Conservation (phyloP, 2,113 vertebrate species). For the Oryzias curvinotus region DNA sequence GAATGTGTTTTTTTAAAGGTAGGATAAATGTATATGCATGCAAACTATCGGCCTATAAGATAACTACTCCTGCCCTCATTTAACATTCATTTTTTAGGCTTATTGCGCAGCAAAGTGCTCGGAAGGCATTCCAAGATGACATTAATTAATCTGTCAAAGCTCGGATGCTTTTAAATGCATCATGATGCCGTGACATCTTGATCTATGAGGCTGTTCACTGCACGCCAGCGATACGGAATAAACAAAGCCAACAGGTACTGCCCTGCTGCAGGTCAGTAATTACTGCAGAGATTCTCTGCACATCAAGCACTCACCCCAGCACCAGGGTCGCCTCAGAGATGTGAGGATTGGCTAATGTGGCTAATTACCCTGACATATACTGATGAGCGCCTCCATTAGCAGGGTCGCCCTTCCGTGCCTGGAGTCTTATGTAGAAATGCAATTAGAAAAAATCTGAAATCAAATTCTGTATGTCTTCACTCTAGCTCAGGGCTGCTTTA, state of each 20-base stretch:
- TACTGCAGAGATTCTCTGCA: constrained; percentile 44
- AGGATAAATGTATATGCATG: constrained; percentile 1
- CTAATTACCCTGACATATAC: constrained; percentile 75
- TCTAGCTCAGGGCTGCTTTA: constrained; percentile 17
- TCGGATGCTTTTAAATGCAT: constrained; percentile 41
- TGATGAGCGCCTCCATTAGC: constrained; percentile 76
- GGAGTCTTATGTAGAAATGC: constrained; percentile 51
- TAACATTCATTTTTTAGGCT: constrained; percentile 7
- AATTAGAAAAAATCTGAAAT: constrained; percentile 58
- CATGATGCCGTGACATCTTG: constrained; percentile 19
- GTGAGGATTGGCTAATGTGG: constrained; percentile 70
- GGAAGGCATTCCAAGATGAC: constrained; percentile 12
- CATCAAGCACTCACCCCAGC: constrained; percentile 54
- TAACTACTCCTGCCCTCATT: constrained; percentile 2
- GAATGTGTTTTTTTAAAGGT: not conserved
- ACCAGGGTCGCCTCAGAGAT: constrained; percentile 65
- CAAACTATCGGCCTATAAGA: constrained; percentile 15
- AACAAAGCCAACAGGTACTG: constrained; percentile 55
- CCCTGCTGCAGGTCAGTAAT: constrained; percentile 36
- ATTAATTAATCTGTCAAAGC: constrained; percentile 35
- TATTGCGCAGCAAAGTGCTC: constrained; percentile 6
- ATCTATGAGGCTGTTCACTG: constrained; percentile 33
- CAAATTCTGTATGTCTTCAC: constrained; percentile 33
- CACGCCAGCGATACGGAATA: constrained; percentile 11
- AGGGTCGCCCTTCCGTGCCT: constrained; percentile 59